Percentiles rank a stretch among this genome's conserved stretches.
Evolutionary conservation across 1,140 invertebrate species (phyloP).

Genomic region (Ephestia elutella): DNA sequence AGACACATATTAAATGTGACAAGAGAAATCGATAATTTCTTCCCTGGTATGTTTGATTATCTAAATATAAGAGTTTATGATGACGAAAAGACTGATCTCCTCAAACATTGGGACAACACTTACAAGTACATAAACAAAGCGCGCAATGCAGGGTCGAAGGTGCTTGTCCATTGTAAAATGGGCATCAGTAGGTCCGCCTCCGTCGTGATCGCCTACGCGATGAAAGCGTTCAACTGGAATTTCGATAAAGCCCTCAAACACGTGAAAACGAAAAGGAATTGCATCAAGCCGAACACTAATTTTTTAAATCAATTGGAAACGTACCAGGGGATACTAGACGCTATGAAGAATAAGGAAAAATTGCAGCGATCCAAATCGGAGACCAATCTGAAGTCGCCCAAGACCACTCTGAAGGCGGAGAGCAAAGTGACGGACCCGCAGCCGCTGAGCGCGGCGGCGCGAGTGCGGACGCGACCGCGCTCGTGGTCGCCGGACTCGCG

Average conservation of each 20-base stretch:
- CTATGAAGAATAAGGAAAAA: conserved; percentile 96
- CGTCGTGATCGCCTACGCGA: conserved; percentile 97
- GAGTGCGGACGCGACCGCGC: conserved; percentile 78
- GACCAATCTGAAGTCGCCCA: conserved; percentile 88
- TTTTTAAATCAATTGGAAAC: conserved; percentile 96
- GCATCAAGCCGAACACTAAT: conserved; percentile 96
- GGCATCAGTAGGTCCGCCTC: conserved; percentile 98
- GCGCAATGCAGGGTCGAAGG: conserved; percentile 91
- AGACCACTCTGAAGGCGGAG: conserved; percentile 67
- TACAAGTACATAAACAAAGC: conserved; percentile 97
- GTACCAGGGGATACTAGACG: conserved; percentile 96
- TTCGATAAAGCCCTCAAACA: conserved; percentile 91
- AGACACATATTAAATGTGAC: conserved; percentile 98
- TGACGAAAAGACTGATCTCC: conserved; percentile 95
- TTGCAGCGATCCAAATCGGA: conserved; percentile 93
- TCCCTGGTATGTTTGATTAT: conserved; percentile 97
- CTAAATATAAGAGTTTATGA: conserved; percentile 97
- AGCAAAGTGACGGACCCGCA: conserved; percentile 74
- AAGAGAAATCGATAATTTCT: conserved; percentile 99
- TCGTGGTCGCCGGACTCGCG: conserved; percentile 88
- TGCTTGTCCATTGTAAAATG: conserved; percentile 99
- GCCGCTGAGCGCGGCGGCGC: conserved; percentile 74
- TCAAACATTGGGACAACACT: conserved; percentile 98
- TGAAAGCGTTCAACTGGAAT: conserved; percentile 97
- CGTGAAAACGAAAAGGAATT: conserved; percentile 92